phyloP scores from a whole-genome alignment of 2,888 invertebrate genomes.

The Bellardia pandia region DNA sequence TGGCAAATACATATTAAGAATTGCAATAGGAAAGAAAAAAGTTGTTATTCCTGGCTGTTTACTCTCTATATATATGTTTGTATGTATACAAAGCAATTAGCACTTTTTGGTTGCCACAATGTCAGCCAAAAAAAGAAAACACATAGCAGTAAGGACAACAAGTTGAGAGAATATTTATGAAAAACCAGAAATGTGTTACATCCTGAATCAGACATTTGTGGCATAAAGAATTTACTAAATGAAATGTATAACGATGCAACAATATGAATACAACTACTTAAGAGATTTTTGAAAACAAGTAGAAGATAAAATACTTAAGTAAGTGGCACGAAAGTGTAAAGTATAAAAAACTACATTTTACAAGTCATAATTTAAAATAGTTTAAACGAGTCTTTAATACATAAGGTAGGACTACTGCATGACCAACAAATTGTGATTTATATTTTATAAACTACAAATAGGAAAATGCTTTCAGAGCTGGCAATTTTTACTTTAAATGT shows the following conservation, averaged over 20 bases:
- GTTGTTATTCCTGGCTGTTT: slow-evolving; percentile 18
- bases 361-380: too few relatives aligned
- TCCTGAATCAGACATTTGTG: slow-evolving; percentile 71
- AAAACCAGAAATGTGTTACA: slow-evolving; percentile 70
- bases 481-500: too few relatives aligned
- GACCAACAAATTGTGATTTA: too few relatives aligned
- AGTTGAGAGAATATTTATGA: slow-evolving; percentile 49
- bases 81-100: slow-evolving; percentile 67
- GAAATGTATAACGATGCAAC: slow-evolving; percentile 63
- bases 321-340: neutral
- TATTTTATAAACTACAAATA: too few relatives aligned
- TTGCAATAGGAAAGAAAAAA: neutral
- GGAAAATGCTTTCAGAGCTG: too few relatives aligned
- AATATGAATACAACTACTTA: slow-evolving; percentile 63
- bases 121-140: slow-evolving; percentile 60
- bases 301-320: neutral
- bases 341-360: neutral
- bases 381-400: too few relatives aligned
- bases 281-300: slow-evolving; percentile 29
- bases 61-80: neutral
- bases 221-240: slow-evolving; percentile 61
- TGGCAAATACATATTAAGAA: neutral
- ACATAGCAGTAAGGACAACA: slow-evolving; percentile 29
- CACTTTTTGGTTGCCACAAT: slow-evolving; percentile 71
- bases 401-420: too few relatives aligned